phyloP scores from a whole-genome alignment of 1,140 invertebrate genomes.

The Cotesia typhae region DNA sequence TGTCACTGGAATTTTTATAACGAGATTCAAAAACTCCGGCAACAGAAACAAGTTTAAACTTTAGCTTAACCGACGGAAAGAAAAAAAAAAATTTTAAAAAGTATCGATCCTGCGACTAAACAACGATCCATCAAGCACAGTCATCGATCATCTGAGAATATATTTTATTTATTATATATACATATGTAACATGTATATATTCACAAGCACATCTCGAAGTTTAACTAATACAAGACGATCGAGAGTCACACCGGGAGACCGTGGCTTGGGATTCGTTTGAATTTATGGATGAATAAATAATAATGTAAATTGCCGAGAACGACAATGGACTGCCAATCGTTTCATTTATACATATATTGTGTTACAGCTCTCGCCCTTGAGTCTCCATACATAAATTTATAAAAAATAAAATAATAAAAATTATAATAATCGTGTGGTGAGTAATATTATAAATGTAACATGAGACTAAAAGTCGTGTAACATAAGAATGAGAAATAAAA shows the following conservation, averaged over 20 bases:
- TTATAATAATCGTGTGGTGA: no score
- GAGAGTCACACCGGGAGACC: constrained; percentile 29
- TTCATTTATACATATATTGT: background rate
- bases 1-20: constrained; percentile 20
- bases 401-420: no score
- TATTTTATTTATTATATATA: background rate
- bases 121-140: constrained; percentile 14
- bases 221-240: constrained; percentile 9
- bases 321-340: constrained; percentile 18
- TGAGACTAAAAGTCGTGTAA: constrained; percentile 12
- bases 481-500: background rate
- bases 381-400: background rate
- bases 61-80: background rate
- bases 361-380: background rate
- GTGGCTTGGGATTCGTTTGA: background rate
- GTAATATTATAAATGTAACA: constrained; percentile 6
- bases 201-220: no score
- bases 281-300: constrained; percentile 28
- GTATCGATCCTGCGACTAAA: background rate
- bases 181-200: constrained; percentile 13
- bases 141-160: constrained; percentile 1
- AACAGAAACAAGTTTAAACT: background rate
- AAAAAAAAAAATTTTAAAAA: background rate
- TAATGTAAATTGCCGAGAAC: constrained; percentile 10
- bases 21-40: background rate